Conservation (phyloP, 2,113 vertebrate genomes). For the zebrafish (Danio rerio) region GRCz12tu NC_133191.1:10115501-10116000, state of each 20-base stretch:
- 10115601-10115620: background rate
- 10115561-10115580: background rate
- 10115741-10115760: background rate
- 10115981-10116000: too few species aligned
- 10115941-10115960: too few species aligned
- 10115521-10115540: background rate
- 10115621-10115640: background rate
- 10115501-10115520: background rate
- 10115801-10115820: too few species aligned
- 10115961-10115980: too few species aligned
- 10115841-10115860: too few species aligned
- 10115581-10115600: background rate
- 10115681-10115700: background rate
- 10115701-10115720: background rate
- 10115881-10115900: too few species aligned
- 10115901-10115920: too few species aligned
- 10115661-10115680: background rate
- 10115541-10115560: background rate
- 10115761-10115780: too few species aligned
- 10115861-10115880: too few species aligned
- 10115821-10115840: too few species aligned
- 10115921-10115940: too few species aligned
- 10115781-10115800: too few species aligned
- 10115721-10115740: background rate
- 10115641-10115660: background rate